phyloP scores from a whole-genome alignment of 2,797 vertebrate species.

The Rhynchonycteris naso region DNA sequence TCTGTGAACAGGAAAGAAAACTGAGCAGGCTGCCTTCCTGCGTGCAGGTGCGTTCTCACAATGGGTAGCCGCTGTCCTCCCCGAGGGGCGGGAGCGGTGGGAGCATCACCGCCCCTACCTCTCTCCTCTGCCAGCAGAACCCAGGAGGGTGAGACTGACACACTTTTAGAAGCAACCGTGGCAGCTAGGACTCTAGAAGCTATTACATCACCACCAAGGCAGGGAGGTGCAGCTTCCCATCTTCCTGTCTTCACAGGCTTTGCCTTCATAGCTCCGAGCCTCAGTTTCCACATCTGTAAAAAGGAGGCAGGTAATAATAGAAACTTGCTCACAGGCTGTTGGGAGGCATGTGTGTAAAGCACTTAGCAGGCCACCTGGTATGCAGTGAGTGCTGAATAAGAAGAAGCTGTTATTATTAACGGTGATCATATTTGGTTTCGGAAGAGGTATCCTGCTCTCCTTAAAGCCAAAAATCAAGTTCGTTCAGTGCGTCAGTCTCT shows the following conservation, averaged over 20 bases:
- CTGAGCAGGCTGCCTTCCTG: neutral
- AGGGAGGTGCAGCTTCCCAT: neutral
- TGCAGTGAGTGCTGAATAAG: neutral
- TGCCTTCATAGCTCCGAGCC: neutral
- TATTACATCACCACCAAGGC: fast-evolving
- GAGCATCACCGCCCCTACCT: neutral
- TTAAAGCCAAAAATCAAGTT: conserved; percentile 2
- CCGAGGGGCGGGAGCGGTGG: neutral
- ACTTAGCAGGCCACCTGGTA: neutral
- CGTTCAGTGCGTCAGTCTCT: neutral
- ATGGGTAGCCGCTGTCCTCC: neutral
- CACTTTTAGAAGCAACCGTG: neutral
- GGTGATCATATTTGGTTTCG: conserved; percentile 27
- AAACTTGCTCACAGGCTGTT: fast-evolving
- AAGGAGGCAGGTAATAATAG: neutral
- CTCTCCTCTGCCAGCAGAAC: neutral
- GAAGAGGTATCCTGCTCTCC: neutral
- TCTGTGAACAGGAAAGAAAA: conserved; percentile 70
- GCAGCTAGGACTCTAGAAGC: neutral
- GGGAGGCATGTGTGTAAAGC: neutral
- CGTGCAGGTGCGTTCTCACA: neutral
- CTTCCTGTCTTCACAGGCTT: neutral
- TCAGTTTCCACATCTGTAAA: neutral
- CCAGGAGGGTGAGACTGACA: neutral
- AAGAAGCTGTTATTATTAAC: conserved; percentile 22